phyloP scores from a whole-genome alignment of 2,113 vertebrate genomes.

The Corythornis cristatus region DNA sequence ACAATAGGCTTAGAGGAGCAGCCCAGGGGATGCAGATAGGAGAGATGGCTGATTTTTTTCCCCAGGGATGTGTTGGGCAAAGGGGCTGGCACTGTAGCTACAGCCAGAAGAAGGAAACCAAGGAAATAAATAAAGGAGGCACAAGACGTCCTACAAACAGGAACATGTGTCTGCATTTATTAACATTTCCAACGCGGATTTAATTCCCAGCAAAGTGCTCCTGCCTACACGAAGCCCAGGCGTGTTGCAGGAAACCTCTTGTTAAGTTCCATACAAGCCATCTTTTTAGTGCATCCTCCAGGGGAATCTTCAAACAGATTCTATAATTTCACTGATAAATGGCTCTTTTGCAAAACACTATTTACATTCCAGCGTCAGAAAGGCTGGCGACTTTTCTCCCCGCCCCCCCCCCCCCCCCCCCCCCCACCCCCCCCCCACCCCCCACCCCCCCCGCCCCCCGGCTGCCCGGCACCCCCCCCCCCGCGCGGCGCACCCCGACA shows the following conservation, averaged over 20 bases:
- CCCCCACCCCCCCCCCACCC: too few species aligned
- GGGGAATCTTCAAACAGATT: constrained; percentile 76
- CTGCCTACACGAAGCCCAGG: constrained; percentile 67
- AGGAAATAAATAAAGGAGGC: constrained; percentile 70
- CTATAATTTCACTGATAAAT: constrained; percentile 77
- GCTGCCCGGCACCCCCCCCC: too few species aligned
- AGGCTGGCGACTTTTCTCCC: background rate
- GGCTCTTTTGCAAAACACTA: constrained; percentile 71
- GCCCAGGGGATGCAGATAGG: background rate
- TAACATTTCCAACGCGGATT: constrained; percentile 80
- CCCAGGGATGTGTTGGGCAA: constrained; percentile 34
- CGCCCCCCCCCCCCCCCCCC: too few species aligned
- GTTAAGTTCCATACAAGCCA: constrained; percentile 69
- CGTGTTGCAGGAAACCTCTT: constrained; percentile 71
- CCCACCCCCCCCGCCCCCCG: too few species aligned
- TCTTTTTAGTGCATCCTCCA: constrained; percentile 66
- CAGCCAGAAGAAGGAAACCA: constrained; percentile 37
- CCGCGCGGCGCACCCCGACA: too few species aligned
- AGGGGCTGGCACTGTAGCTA: constrained; percentile 2
- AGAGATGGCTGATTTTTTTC: background rate
- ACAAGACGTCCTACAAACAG: constrained; percentile 72
- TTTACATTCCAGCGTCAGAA: constrained; percentile 60
- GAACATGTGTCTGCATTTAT: constrained; percentile 85
- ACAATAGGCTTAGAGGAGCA: background rate
- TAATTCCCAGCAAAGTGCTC: constrained; percentile 71